phyloP scores from a whole-genome alignment of 2,113 vertebrate genomes.

The Phalacrocorax brasilianus region DNA sequence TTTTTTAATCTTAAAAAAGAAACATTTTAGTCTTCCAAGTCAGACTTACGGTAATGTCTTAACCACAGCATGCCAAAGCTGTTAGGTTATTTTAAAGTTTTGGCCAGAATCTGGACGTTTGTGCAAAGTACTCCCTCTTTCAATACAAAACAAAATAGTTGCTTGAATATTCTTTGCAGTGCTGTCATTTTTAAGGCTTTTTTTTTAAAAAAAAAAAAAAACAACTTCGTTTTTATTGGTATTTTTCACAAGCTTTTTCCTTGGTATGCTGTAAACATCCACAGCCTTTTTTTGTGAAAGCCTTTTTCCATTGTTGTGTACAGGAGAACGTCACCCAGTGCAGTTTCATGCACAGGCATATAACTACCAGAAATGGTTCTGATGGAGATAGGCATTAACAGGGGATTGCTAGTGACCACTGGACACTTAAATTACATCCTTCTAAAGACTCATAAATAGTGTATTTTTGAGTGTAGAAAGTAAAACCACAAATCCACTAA shows the following conservation, averaged over 20 bases:
- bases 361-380: neutral
- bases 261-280: neutral
- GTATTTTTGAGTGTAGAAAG: neutral
- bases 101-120: slow-evolving; percentile 13
- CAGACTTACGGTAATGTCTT: slow-evolving; percentile 54
- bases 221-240: neutral
- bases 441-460: neutral
- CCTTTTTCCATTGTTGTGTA: neutral
- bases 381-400: neutral
- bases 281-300: neutral
- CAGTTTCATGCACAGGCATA: neutral
- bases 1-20: neutral
- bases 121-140: slow-evolving; percentile 13
- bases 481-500: neutral
- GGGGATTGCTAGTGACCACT: neutral
- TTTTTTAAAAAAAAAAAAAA: neutral
- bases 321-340: neutral
- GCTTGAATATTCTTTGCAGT: slow-evolving; percentile 28
- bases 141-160: slow-evolving; percentile 56
- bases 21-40: slow-evolving; percentile 41
- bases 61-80: slow-evolving; percentile 63
- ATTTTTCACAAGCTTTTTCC: neutral
- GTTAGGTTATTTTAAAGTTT: slow-evolving; percentile 59
- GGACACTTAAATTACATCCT: neutral
- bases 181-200: neutral